Conservation (phyloP, 1,140 invertebrate genomes). For the Chelonus insularis region DNA sequence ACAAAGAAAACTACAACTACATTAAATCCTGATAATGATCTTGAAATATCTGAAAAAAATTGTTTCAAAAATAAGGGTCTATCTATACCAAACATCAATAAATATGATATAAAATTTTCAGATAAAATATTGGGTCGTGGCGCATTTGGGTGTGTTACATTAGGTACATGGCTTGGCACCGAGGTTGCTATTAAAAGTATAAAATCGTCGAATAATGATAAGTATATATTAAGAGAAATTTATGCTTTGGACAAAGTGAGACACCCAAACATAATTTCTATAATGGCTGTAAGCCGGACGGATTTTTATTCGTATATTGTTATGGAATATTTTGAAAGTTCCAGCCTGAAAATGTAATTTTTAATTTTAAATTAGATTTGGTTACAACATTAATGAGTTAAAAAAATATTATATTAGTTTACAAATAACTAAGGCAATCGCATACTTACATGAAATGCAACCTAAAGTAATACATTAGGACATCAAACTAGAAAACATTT, state of each 20-base stretch:
- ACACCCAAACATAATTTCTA: conserved; percentile 5
- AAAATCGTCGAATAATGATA: neutral
- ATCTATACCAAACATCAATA: neutral
- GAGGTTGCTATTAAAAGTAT: conserved; percentile 11
- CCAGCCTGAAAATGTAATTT: neutral
- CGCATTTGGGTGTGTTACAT: neutral
- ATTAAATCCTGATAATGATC: no score
- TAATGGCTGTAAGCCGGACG: conserved; percentile 8
- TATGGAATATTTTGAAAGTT: no score
- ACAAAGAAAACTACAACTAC: no score
- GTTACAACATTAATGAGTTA: neutral
- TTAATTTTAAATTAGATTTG: neutral
- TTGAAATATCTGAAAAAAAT: no score
- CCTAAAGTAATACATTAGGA: conserved; percentile 10
- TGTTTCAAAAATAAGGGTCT: no score
- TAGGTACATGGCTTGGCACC: neutral
- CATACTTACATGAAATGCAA: conserved; percentile 5
- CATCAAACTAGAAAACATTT: conserved; percentile 12
- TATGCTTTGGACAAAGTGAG: neutral
- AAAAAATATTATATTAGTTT: neutral
- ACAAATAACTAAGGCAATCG: conserved; percentile 13
- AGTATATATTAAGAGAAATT: conserved; percentile 10
- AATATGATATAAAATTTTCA: neutral
- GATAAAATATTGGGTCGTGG: neutral
- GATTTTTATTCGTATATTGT: neutral